phyloP scores from a whole-genome alignment of 2,888 invertebrate genomes.

The Nysson spinosus region DNA sequence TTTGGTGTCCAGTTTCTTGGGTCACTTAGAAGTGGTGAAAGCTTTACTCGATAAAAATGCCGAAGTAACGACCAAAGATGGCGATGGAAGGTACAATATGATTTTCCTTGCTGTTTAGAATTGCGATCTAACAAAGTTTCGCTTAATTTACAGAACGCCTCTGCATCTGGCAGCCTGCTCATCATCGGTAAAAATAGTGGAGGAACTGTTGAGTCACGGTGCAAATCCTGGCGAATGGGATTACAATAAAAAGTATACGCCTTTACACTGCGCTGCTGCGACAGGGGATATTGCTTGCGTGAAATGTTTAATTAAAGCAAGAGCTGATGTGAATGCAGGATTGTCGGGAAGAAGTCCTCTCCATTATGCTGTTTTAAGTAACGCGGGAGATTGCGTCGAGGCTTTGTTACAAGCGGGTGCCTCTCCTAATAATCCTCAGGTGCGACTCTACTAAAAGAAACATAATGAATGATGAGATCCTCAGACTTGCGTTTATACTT shows the following conservation, averaged over 20 bases:
- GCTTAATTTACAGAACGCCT: conserved; percentile 78
- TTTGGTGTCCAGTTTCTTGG: conserved; percentile 82
- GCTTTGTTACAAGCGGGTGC: conserved; percentile 87
- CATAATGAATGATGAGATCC: not conserved
- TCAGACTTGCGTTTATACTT: not conserved
- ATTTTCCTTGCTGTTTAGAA: not conserved
- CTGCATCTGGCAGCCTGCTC: conserved; percentile 89
- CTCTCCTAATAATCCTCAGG: conserved; percentile 89
- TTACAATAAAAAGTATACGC: conserved; percentile 83
- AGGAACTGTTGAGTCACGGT: conserved; percentile 83
- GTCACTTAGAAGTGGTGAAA: conserved; percentile 79
- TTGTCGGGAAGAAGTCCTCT: conserved; percentile 84
- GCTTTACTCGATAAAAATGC: conserved; percentile 80
- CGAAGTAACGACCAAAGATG: conserved; percentile 83
- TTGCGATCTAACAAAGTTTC: conserved; percentile 20
- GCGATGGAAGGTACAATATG: conserved; percentile 82
- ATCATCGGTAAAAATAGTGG: conserved; percentile 85
- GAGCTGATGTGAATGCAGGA: conserved; percentile 90
- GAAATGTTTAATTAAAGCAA: conserved; percentile 83
- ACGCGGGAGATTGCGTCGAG: conserved; percentile 85
- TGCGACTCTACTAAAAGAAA: conserved; percentile 67
- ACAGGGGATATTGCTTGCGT: conserved; percentile 82
- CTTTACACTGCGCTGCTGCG: conserved; percentile 88
- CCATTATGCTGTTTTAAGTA: conserved; percentile 90
- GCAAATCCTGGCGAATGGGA: conserved; percentile 87